Base-by-base conservation (phyloP, 2,888 invertebrate genomes). In the Diogma glabrata region DNA sequence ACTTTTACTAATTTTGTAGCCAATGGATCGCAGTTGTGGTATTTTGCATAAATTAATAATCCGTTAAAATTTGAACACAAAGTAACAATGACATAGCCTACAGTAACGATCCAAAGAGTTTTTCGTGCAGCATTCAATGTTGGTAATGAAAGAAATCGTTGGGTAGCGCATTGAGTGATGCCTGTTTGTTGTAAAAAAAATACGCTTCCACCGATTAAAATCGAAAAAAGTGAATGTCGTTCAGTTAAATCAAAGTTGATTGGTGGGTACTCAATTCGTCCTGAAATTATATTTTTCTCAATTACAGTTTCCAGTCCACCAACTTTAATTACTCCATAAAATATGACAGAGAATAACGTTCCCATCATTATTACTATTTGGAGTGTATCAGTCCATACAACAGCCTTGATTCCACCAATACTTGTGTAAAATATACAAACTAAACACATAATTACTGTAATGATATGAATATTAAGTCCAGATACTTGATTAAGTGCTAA, bases 371-470 rank as follows among this genome's bases (percentile, higher is more conserved):
- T 75, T 16, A 82, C 75, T 52, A 82, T 82, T 70, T 88, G 87
- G 51, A 86, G 79, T 17, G 86, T 85, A 61, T 87, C 87, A 2
- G 87, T 86, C 86, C 87, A 87, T 46, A 87, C 82, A 1, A 87
- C 87, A 16, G 87, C 87, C 69, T 82, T 84, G 38, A 87, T 69
- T 49, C 87, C 87, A 59, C 85, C 87, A 33, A 86, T 64, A 1
- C 84, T 81, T 1, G 93, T 94, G 69, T 94, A 94, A 71, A 93
- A 90, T 57, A 90, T 93, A 71, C 86, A 58, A 78, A 67, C 64
- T 30, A 84, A 69, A 66, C 90, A 89, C 3, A 90, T 86, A 36
- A 87, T 78, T 4, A 89, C 83, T 2, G 90, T 87, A 19, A 89
- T 82, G 28, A 85, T 72, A 66, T 89, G 87, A 22, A 43, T 12